Evolutionary conservation across 1,140 invertebrate species (phyloP).

Genomic region (Agrypnia vestita): DNA sequence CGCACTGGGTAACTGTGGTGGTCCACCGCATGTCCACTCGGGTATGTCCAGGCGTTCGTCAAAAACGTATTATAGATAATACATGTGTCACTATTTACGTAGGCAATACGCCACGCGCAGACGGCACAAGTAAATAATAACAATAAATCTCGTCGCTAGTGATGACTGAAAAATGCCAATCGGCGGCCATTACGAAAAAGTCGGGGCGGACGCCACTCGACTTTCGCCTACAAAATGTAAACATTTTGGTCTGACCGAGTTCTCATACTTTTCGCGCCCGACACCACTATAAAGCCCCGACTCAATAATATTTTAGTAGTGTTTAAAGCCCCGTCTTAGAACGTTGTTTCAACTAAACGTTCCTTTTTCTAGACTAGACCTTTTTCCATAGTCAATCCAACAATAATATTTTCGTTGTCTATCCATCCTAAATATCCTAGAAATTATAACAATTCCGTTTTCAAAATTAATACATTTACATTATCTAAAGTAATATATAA

Average conservation of each 20-base stretch:
- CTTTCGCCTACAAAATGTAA: background rate
- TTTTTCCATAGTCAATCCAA: too few species aligned
- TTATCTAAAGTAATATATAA: too few species aligned
- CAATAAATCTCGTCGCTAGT: conserved; percentile 20
- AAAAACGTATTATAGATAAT: conserved; percentile 2
- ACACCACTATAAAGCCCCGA: too few species aligned
- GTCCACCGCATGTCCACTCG: background rate
- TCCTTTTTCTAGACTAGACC: too few species aligned
- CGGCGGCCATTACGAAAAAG: conserved; percentile 3
- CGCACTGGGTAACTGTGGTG: background rate
- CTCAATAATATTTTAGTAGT: too few species aligned
- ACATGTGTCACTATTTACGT: conserved; percentile 14
- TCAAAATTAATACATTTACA: too few species aligned
- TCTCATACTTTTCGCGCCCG: too few species aligned
- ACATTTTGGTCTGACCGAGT: background rate
- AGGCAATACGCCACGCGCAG: conserved; percentile 10
- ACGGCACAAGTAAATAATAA: conserved; percentile 17
- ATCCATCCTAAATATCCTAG: too few species aligned
- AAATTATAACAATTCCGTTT: too few species aligned
- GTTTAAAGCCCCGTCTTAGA: too few species aligned
- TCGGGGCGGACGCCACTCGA: background rate
- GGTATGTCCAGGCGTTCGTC: background rate
- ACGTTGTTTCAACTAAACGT: too few species aligned
- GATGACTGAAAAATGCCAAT: conserved; percentile 10
- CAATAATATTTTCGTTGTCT: too few species aligned